A percentile compares a stretch with the other conserved stretches of the same genome.
Evolutionary conservation across 2,797 vertebrate species (phyloP).

Genomic region (Rhyacichthys aspro): DNA sequence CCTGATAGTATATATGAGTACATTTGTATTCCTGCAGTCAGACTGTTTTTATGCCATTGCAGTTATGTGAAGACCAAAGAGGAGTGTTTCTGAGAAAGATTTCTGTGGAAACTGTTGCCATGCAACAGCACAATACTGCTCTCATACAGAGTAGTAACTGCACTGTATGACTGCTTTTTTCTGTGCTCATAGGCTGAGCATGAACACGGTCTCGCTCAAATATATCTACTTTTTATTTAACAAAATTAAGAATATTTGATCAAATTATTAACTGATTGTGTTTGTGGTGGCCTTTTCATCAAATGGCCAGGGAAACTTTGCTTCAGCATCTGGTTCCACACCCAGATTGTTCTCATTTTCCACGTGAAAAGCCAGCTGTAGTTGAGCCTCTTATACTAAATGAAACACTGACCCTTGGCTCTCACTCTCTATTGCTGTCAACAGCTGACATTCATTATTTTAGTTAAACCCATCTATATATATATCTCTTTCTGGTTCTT

Average conservation of each 20-base stretch:
- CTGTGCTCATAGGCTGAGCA: constrained; percentile 29
- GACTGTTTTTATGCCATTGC: constrained; percentile 57
- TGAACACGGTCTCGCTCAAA: constrained; percentile 11
- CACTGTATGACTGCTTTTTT: constrained; percentile 61
- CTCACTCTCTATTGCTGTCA: constrained; percentile 18
- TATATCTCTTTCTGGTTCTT: constrained; percentile 77
- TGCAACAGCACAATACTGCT: constrained; percentile 76
- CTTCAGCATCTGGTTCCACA: constrained; percentile 52
- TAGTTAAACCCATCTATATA: constrained; percentile 77
- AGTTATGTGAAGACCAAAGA: constrained; percentile 67
- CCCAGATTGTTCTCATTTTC: constrained; percentile 71
- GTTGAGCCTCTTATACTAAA: constrained; percentile 37
- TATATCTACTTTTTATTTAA: not conserved
- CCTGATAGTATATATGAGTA: constrained; percentile 27
- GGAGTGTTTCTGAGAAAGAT: constrained; percentile 77
- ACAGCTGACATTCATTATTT: constrained; percentile 72
- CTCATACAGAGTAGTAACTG: constrained; percentile 63
- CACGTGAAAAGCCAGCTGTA: constrained; percentile 72
- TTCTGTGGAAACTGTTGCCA: constrained; percentile 87
- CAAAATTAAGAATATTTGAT: not conserved
- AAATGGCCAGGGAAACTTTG: constrained; percentile 39
- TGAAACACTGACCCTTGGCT: constrained; percentile 33
- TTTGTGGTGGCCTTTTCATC: constrained; percentile 39
- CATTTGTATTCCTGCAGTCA: constrained; percentile 63
- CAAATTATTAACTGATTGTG: not conserved